These are phyloP conservation scores for Luidia sarsii DNA, from an alignment of 53 echinoderm and acorn worm genomes.

Conservation along the genomic window DNA sequence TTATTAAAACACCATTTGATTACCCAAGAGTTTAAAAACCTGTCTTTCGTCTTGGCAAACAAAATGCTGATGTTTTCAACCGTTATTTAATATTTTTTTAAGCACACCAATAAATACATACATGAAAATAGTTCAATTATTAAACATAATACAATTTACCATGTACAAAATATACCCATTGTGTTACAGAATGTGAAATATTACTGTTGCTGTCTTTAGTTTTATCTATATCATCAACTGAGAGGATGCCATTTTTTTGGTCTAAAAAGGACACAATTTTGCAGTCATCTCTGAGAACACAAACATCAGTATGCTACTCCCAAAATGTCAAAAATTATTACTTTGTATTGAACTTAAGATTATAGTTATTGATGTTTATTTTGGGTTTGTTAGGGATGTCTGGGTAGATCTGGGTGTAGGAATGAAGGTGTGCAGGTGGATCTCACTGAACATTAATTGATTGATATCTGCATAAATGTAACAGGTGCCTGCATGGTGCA, in stretches of 20 bases:
- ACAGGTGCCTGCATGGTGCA: no score
- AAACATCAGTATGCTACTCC: background rate
- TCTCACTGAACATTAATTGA: no score
- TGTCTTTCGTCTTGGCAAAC: background rate
- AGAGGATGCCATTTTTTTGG: background rate
- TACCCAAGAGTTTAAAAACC: background rate
- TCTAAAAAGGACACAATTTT: background rate
- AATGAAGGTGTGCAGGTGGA: no score
- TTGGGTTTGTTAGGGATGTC: no score
- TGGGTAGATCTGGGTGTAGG: no score
- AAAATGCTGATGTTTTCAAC: background rate
- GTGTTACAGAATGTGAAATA: background rate
- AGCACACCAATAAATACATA: constrained; percentile 37
- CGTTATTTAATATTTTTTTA: background rate
- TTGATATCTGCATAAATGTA: no score
- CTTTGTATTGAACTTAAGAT: no score
- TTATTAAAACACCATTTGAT: background rate
- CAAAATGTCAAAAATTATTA: background rate
- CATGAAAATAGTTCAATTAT: constrained; percentile 11
- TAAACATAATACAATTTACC: background rate
- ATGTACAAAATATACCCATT: background rate
- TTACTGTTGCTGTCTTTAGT: background rate
- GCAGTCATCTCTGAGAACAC: background rate
- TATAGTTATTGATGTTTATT: no score
- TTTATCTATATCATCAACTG: background rate